These are phyloP conservation scores for Dorcus parallelipipedus DNA, from an alignment of 2,888 invertebrate genomes.

Conservation along the genomic window DNA sequence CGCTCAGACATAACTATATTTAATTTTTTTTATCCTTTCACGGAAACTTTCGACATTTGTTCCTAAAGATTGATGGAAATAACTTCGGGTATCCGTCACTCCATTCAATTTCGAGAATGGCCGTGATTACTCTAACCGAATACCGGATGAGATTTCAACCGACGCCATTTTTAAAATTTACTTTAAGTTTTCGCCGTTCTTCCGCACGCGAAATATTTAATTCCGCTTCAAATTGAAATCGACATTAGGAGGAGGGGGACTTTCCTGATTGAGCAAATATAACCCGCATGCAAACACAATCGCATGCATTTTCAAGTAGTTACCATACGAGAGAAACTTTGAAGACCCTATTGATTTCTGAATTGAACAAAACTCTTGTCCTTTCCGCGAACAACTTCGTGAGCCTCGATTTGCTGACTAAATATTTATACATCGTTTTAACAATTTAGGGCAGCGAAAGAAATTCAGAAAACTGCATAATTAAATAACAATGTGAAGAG, in stretches of 20 bases:
- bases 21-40: too few relatives aligned
- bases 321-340: slow-evolving; percentile 21
- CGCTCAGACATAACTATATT: too few relatives aligned
- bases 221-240: too few relatives aligned
- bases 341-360: slow-evolving; percentile 26
- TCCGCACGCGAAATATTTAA: not conserved
- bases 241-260: too few relatives aligned
- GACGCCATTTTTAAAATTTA: not conserved
- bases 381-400: not conserved
- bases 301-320: slow-evolving; percentile 26
- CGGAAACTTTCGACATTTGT: too few relatives aligned
- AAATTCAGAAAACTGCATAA: not conserved
- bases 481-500: not conserved
- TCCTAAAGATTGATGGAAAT: too few relatives aligned
- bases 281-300: slow-evolving; percentile 26
- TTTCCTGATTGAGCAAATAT: slow-evolving; percentile 20
- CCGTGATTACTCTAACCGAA: too few relatives aligned
- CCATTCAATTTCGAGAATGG: too few relatives aligned
- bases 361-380: slow-evolving; percentile 17
- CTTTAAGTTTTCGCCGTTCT: not conserved
- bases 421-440: not conserved
- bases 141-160: too few relatives aligned
- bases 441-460: not conserved
- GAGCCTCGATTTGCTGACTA: not conserved
- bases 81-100: too few relatives aligned